Percentiles rank a stretch among this genome's conserved stretches.
These are phyloP conservation scores for Drosophila paramelanica DNA, from an alignment of 2,888 invertebrate genomes.

Conservation along the genomic window DNA sequence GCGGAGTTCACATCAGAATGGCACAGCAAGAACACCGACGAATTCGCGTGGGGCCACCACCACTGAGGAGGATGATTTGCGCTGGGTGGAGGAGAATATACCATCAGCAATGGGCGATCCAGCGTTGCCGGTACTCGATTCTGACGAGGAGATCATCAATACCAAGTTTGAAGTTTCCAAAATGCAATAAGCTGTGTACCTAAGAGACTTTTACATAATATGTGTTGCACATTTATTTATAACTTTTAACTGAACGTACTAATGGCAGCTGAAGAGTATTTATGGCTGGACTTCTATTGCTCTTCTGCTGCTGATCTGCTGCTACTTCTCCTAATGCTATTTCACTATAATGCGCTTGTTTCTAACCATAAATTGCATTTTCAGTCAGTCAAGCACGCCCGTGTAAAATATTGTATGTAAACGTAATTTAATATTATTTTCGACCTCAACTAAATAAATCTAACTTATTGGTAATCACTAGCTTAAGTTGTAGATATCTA, in stretches of 20 bases:
- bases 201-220: conserved; percentile 52
- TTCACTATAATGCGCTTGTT: conserved; percentile 7
- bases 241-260: conserved; percentile 37
- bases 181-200: conserved; percentile 88
- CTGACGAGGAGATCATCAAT: conserved; percentile 93
- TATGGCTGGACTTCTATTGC: conserved; percentile 46
- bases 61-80: conserved; percentile 90
- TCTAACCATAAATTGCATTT: conserved; percentile 7
- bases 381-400: conserved; percentile 40
- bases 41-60: conserved; percentile 82
- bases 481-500: conserved; percentile 74
- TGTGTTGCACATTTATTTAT: conserved; percentile 52
- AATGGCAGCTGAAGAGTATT: conserved; percentile 29
- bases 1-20: conserved; percentile 86
- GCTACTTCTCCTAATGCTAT: conserved; percentile 18
- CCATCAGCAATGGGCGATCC: conserved; percentile 91
- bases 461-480: conserved; percentile 67
- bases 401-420: conserved; percentile 76
- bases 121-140: conserved; percentile 89
- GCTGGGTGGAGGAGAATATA: conserved; percentile 98
- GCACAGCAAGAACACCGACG: conserved; percentile 83
- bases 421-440: conserved; percentile 44
- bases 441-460: conserved; percentile 61
- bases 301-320: conserved; percentile 18
- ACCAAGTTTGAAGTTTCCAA: conserved; percentile 95